These are phyloP conservation scores for Aporophyla nigra DNA, from an alignment of 2,888 invertebrate genomes.

Conservation along the genomic window DNA sequence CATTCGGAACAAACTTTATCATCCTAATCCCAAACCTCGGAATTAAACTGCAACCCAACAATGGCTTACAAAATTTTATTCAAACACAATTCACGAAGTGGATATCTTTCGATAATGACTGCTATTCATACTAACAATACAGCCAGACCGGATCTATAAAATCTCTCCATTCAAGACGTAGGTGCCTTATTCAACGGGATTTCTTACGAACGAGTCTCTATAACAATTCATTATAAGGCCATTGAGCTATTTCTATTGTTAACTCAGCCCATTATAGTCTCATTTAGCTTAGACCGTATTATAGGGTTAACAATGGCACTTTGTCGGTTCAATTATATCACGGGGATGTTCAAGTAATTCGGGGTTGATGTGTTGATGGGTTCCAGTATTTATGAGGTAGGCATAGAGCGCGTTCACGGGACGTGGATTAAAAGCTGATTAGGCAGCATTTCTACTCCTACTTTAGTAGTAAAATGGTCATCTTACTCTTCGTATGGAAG, in stretches of 20 bases:
- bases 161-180: conserved; percentile 82
- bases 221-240: conserved; percentile 88
- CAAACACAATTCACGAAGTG: conserved; percentile 74
- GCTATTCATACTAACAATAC: conserved; percentile 84
- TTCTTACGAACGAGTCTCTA: conserved; percentile 81
- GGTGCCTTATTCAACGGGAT: conserved; percentile 84
- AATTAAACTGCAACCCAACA: conserved; percentile 62
- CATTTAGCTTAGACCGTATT: conserved; percentile 79
- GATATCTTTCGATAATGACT: conserved; percentile 82
- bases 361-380: conserved; percentile 44
- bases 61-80: conserved; percentile 72
- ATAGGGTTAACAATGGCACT: conserved; percentile 73
- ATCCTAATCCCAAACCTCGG: conserved; percentile 24
- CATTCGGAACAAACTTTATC: conserved; percentile 5
- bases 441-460: neutral
- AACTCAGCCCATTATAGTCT: conserved; percentile 80
- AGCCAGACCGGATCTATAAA: conserved; percentile 80
- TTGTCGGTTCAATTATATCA: conserved; percentile 74
- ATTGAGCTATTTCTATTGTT: conserved; percentile 85
- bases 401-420: conserved; percentile 14
- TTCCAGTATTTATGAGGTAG: conserved; percentile 14
- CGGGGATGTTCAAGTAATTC: conserved; percentile 65
- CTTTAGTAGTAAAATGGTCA: neutral
- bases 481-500: no score
- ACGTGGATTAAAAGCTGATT: neutral